These are phyloP conservation scores for Brachymystax lenok DNA, from an alignment of 2,797 vertebrate genomes.

Conservation along the genomic window DNA sequence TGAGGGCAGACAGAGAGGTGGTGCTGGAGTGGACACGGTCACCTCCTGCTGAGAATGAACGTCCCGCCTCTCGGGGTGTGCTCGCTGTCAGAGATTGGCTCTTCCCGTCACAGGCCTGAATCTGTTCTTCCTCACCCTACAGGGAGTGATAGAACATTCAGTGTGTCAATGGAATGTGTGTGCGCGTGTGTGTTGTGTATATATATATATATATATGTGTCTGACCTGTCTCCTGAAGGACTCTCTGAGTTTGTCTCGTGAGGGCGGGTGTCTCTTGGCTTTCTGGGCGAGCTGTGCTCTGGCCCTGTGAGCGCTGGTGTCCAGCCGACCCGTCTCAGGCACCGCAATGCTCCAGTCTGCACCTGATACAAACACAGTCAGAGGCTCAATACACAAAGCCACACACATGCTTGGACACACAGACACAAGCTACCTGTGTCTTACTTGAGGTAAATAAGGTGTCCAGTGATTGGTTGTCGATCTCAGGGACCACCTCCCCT, in stretches of 20 bases:
- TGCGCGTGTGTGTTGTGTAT: neutral
- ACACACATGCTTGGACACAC: neutral
- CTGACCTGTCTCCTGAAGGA: slow-evolving; percentile 75
- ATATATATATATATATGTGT: neutral
- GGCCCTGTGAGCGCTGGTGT: slow-evolving; percentile 87
- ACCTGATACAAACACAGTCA: slow-evolving; percentile 39
- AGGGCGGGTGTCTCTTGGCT: slow-evolving; percentile 87
- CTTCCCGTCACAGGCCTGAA: slow-evolving; percentile 49
- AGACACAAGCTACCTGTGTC: slow-evolving; percentile 23
- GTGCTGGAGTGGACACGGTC: slow-evolving; percentile 57
- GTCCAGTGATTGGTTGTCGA: slow-evolving; percentile 36
- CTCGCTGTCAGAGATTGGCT: slow-evolving; percentile 48
- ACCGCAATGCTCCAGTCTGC: slow-evolving; percentile 82
- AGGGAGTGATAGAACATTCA: slow-evolving; percentile 1
- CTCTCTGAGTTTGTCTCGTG: slow-evolving; percentile 86
- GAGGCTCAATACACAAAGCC: neutral
- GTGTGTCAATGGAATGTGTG: neutral
- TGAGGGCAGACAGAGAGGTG: slow-evolving; percentile 53
- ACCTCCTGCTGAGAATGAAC: slow-evolving; percentile 37
- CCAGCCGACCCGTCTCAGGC: slow-evolving; percentile 83
- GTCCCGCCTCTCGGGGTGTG: slow-evolving; percentile 38
- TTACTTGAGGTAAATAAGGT: slow-evolving; percentile 48
- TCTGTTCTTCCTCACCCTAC: slow-evolving; percentile 60
- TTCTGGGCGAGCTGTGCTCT: slow-evolving; percentile 89
- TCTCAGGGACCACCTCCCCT: slow-evolving; percentile 42